A percentile compares a stretch with the other conserved stretches of the same genome.
These are phyloP conservation scores for Fulica atra DNA, from an alignment of 2,113 vertebrate species.

Conservation along the genomic window DNA sequence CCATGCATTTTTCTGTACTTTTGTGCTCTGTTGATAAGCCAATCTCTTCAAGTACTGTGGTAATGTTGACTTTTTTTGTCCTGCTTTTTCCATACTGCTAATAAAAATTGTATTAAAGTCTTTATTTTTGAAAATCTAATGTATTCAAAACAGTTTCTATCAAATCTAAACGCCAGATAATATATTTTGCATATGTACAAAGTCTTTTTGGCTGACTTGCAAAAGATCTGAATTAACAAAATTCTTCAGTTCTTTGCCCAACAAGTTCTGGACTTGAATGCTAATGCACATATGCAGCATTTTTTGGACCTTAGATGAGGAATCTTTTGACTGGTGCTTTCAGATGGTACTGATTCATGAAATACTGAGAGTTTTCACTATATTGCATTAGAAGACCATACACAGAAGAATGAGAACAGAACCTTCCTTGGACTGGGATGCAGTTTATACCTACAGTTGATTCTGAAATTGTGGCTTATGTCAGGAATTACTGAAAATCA, in stretches of 20 bases:
- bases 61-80: not conserved
- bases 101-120: not conserved
- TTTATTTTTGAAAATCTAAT: not conserved
- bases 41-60: not conserved
- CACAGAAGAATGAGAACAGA: not conserved
- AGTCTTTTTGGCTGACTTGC: not conserved
- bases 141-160: not conserved
- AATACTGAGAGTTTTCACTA: not conserved
- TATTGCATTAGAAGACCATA: not conserved
- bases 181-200: not conserved
- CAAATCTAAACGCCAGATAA: not conserved
- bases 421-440: not conserved
- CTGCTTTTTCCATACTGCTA: not conserved
- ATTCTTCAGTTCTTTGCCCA: not conserved
- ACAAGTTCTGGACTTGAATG: not conserved
- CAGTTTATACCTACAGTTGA: not conserved
- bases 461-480: not conserved
- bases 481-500: not conserved
- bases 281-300: not conserved
- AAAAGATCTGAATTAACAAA: not conserved
- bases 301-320: not conserved
- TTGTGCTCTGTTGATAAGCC: not conserved
- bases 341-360: not conserved
- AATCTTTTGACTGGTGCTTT: not conserved
- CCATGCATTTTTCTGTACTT: not conserved